Evolutionary conservation across 1,140 invertebrate genomes (phyloP).

Genomic region (Lerema accius): DNA sequence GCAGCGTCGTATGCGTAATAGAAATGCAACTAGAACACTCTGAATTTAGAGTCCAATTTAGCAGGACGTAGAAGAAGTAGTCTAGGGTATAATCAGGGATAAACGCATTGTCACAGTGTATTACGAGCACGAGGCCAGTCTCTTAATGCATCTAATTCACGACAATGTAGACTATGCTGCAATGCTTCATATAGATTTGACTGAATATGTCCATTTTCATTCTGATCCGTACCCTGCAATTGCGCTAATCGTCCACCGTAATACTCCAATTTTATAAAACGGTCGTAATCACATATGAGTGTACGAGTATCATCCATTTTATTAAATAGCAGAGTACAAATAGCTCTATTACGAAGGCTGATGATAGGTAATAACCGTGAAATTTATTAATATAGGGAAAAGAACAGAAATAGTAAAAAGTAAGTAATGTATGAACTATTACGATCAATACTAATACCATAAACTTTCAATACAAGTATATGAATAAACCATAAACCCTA

Average conservation of each 20-base stretch:
- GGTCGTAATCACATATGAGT: too few relatives aligned
- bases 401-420: too few relatives aligned
- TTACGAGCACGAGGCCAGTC: slow-evolving; percentile 64
- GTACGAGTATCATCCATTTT: background rate
- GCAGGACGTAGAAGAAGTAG: background rate
- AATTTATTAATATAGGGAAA: too few relatives aligned
- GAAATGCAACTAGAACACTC: slow-evolving; percentile 27
- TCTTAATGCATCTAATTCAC: slow-evolving; percentile 76
- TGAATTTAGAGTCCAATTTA: slow-evolving; percentile 39
- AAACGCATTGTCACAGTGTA: slow-evolving; percentile 74
- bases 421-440: too few relatives aligned
- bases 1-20: background rate
- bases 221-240: background rate
- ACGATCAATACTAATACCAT: too few relatives aligned
- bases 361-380: too few relatives aligned
- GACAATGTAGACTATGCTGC: slow-evolving; percentile 67
- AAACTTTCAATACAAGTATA: too few relatives aligned
- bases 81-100: slow-evolving; percentile 63
- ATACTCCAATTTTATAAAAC: background rate
- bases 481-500: too few relatives aligned
- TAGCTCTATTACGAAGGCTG: too few relatives aligned
- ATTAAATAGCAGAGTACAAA: slow-evolving; percentile 1
- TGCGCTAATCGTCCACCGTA: background rate
- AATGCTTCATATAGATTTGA: slow-evolving; percentile 40
- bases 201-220: slow-evolving; percentile 21